These are phyloP conservation scores for Dolichotis patagonum DNA, from an alignment of 2,113 vertebrate species.

Conservation along the genomic window DNA sequence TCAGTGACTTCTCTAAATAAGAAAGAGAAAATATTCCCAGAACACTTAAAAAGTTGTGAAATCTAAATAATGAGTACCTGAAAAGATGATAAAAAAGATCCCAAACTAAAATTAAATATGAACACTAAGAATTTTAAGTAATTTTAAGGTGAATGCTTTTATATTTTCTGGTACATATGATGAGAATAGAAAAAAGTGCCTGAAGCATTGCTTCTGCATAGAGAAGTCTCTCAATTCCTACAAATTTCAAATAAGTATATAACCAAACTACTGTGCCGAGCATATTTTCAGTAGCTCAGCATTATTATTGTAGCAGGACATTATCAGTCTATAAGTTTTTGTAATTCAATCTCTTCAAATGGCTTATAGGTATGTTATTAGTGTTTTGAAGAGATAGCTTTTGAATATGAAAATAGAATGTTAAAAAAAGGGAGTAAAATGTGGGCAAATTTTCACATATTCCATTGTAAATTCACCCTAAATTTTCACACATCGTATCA, in stretches of 20 bases:
- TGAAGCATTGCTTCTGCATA: constrained; percentile 52
- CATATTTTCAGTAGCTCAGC: constrained; percentile 26
- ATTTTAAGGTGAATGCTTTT: constrained; percentile 15
- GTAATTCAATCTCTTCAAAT: constrained; percentile 39
- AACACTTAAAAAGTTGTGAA: not conserved
- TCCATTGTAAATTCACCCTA: not conserved
- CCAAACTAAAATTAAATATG: constrained; percentile 54
- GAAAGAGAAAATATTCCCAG: not conserved
- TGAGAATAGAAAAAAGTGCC: constrained; percentile 58
- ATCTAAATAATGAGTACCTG: constrained; percentile 20
- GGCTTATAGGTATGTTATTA: not conserved
- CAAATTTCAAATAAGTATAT: constrained; percentile 49
- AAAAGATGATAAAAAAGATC: not conserved
- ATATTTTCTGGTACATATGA: constrained; percentile 34
- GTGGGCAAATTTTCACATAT: not conserved
- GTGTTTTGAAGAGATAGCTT: not conserved
- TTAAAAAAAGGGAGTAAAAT: constrained; percentile 30
- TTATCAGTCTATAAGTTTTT: not conserved
- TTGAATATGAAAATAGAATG: constrained; percentile 33
- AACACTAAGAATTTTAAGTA: constrained; percentile 13
- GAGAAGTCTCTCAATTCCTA: constrained; percentile 27
- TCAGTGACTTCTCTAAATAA: not conserved
- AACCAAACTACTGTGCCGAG: constrained; percentile 33
- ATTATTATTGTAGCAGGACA: constrained; percentile 36
- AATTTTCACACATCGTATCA: not conserved